Evolutionary conservation across 2,888 invertebrate species (phyloP).

Genomic region (Epirrita christyi): DNA sequence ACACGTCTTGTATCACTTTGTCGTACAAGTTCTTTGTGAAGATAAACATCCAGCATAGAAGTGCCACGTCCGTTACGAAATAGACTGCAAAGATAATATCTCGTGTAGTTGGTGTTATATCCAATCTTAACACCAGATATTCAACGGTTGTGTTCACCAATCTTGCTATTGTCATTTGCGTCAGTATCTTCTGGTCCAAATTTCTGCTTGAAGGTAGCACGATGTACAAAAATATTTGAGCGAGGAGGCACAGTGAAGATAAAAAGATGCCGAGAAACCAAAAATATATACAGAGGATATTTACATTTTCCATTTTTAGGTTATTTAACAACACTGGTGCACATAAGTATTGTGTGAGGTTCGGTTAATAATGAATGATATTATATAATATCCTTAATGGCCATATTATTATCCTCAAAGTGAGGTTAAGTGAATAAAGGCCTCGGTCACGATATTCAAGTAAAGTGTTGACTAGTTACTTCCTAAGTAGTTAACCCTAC

Average conservation of each 20-base stretch:
- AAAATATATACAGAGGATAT: neutral
- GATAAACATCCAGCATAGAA: constrained; percentile 14
- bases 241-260: constrained; percentile 5
- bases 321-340: neutral
- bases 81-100: neutral
- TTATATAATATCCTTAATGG: no score
- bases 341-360: neutral
- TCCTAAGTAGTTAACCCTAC: no score
- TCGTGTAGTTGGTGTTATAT: no score
- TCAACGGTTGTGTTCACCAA: constrained; percentile 4
- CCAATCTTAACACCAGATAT: no score
- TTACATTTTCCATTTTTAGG: constrained; percentile 1
- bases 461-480: no score
- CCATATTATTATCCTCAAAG: no score
- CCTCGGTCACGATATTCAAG: no score
- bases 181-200: constrained; percentile 20
- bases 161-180: constrained; percentile 13
- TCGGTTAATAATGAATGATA: neutral
- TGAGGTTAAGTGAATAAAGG: no score
- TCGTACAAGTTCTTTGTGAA: constrained; percentile 14
- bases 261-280: constrained; percentile 5
- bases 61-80: constrained; percentile 2
- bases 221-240: constrained; percentile 17
- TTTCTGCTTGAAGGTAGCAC: constrained; percentile 17
- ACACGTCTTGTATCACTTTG: constrained; percentile 18